These are phyloP conservation scores for Eupelmus urozonus DNA, from an alignment of 2,888 invertebrate species.

Conservation along the genomic window DNA sequence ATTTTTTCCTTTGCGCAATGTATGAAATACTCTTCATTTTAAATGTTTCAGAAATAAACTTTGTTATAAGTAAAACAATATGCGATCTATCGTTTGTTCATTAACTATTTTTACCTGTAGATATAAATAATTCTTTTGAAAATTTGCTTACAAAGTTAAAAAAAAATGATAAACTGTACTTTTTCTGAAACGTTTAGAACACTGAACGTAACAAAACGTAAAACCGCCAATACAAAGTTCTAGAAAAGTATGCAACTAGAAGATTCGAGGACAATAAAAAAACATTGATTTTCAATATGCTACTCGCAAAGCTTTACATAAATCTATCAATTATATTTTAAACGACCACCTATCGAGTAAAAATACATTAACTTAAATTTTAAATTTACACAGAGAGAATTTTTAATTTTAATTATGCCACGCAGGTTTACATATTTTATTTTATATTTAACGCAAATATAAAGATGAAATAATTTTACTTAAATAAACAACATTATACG, in stretches of 20 bases:
- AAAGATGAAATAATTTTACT: too few species aligned
- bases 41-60: background rate
- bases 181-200: constrained; percentile 9
- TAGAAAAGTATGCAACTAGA: constrained; percentile 36
- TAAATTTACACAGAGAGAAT: background rate
- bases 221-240: background rate
- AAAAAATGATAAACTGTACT: background rate
- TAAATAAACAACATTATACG: too few species aligned
- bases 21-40: background rate
- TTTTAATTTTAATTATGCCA: too few species aligned
- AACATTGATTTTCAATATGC: constrained; percentile 20
- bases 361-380: background rate
- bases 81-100: background rate
- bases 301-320: background rate
- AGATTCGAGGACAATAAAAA: constrained; percentile 15
- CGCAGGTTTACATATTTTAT: too few species aligned
- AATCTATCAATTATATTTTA: constrained; percentile 6
- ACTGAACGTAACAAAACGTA: background rate
- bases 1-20: background rate
- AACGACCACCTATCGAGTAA: constrained; percentile 16
- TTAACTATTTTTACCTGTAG: background rate
- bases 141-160: background rate
- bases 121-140: background rate
- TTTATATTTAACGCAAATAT: too few species aligned
- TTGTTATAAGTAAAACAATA: background rate